Conservation (phyloP, 2,888 invertebrate species). For the Resseliella maxima region DNA sequence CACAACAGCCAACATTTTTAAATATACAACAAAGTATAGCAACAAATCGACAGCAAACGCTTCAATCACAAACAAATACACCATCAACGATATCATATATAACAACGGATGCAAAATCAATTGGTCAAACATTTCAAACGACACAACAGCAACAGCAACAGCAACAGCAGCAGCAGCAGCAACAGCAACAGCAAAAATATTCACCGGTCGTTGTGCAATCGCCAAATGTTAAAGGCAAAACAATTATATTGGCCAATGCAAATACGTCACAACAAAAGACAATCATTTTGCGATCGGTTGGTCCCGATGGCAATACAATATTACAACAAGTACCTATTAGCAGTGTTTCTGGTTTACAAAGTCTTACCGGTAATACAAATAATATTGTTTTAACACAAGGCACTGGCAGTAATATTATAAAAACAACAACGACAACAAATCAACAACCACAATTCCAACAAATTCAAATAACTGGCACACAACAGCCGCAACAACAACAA, state of each 20-base stretch:
- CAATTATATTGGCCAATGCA: conserved; percentile 64
- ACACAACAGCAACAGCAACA: conserved; percentile 60
- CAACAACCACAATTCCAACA: conserved; percentile 55
- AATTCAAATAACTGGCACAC: conserved; percentile 61
- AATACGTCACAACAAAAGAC: conserved; percentile 64
- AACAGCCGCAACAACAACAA: conserved; percentile 53
- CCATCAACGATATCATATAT: conserved; percentile 56
- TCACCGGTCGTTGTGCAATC: conserved; percentile 63
- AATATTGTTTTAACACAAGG: conserved; percentile 62
- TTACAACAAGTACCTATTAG: conserved; percentile 68
- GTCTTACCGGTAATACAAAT: conserved; percentile 62
- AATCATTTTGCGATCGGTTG: conserved; percentile 66
- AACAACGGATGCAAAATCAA: conserved; percentile 49
- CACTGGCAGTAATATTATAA: conserved; percentile 64
- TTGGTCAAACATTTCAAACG: conserved; percentile 57
- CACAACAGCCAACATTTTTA: conserved; percentile 64
- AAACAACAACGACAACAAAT: conserved; percentile 62
- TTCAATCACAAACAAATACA: not conserved
- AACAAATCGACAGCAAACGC: conserved; percentile 22
- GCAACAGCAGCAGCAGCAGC: too few species aligned
- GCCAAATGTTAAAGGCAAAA: conserved; percentile 65
- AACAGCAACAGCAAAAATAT: conserved; percentile 63
- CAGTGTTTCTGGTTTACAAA: conserved; percentile 64
- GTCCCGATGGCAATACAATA: conserved; percentile 64
- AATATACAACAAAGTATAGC: conserved; percentile 66